phyloP scores from a whole-genome alignment of 2,888 invertebrate species.

The Empis stercorea region DNA sequence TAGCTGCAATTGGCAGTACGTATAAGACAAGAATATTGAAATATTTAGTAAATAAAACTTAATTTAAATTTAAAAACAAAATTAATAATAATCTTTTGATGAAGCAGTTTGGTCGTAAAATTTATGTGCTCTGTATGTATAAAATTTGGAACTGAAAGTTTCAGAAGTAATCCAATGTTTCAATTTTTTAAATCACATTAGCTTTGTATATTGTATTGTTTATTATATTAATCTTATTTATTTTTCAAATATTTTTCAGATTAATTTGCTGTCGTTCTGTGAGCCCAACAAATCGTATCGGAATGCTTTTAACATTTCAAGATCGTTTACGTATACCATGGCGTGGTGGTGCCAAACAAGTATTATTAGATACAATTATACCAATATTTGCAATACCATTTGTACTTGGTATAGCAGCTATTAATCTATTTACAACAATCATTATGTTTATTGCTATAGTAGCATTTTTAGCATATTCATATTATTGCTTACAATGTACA shows the following conservation, averaged over 20 bases:
- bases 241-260: slow-evolving; percentile 12
- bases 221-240: not conserved
- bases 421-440: slow-evolving; percentile 33
- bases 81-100: no score
- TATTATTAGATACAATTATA: slow-evolving; percentile 39
- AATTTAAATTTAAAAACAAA: no score
- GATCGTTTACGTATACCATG: slow-evolving; percentile 46
- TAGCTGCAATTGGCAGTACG: no score
- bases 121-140: no score
- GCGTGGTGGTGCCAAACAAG: slow-evolving; percentile 44
- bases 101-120: no score
- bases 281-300: slow-evolving; percentile 19
- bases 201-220: no score
- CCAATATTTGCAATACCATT: slow-evolving; percentile 40
- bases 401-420: slow-evolving; percentile 37
- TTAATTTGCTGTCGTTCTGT: slow-evolving; percentile 20
- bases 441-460: slow-evolving; percentile 25
- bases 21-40: no score
- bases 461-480: slow-evolving; percentile 23
- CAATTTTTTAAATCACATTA: no score
- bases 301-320: slow-evolving; percentile 38
- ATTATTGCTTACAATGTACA: slow-evolving; percentile 21
- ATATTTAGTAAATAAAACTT: no score
- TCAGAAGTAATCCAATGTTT: no score
- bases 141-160: no score